Evolutionary conservation across 2,113 vertebrate species (phyloP), one percentile per base, ranked within the genome.

Genomic region (Bombycilla garrulus): DNA sequence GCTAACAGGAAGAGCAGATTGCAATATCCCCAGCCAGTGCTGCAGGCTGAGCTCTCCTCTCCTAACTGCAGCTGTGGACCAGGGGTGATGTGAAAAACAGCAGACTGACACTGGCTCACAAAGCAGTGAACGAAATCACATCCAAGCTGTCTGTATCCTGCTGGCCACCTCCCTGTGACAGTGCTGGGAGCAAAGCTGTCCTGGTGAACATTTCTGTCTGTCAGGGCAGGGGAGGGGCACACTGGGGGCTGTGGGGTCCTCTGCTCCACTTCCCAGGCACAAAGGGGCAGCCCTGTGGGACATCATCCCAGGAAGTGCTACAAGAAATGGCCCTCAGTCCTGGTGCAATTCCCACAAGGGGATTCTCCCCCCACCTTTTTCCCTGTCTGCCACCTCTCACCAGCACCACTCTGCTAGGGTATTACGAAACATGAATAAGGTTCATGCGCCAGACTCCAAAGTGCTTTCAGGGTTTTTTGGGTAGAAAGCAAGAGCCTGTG

Each of bases 11-110:
- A 86, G 50, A 79, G 53, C 85, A 88, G 85, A 91, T 65, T 11
- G 1, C 45, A 53, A 7, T 19, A 56, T 67, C 57, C 48, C 44
- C 1, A 4, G 54, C 58, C 78, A 12, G 33, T 15, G 26, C 62
- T 82, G 40, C 36, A n/a, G 54, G 45, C 88, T 92, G 87, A 86
- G 54, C 71, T 83, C 51, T 88, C 40, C 62, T 79, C 35, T 83
- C 61, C 2, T 0, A 23, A 45, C 33, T 3, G 10, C 95, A 93
- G 90, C 79, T 90, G 92, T 66, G 74, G 54, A 54, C 23, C 42
- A 77, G 79, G 62, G 36, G 35, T 76, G 86, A 97, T 92, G 79
- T 88, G 82, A 83, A 93, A 94, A 92, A 16, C 71, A 93, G 92
- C 51, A 58, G 58, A 26, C 45, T 82, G 33, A 35, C 40, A 48